These are phyloP conservation scores for Chrysemys picta DNA, from an alignment of 2,113 vertebrate species.

Conservation along the genomic window DNA sequence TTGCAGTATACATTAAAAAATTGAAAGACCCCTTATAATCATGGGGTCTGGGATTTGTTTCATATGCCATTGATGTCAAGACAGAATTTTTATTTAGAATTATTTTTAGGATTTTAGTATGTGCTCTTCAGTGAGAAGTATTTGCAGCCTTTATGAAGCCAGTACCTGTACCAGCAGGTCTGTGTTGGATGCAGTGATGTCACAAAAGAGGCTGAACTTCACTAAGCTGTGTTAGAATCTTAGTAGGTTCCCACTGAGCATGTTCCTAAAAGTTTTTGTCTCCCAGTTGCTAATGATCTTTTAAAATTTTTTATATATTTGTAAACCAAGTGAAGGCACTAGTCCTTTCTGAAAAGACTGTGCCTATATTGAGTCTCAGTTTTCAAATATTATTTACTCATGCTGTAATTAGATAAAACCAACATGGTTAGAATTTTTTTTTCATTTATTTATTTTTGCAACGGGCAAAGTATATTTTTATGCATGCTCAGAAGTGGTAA, in stretches of 20 bases:
- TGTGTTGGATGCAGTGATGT: not conserved
- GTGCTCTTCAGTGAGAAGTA: not conserved
- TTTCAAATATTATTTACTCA: not conserved
- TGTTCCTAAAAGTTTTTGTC: not conserved
- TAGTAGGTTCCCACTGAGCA: not conserved
- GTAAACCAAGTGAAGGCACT: not conserved
- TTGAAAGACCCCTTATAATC: not conserved
- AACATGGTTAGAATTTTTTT: not conserved
- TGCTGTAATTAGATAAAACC: not conserved
- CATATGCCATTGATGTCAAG: conserved; percentile 31
- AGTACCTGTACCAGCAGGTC: accelerated
- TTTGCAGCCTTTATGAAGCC: not conserved
- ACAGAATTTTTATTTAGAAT: not conserved
- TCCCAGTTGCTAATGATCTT: not conserved
- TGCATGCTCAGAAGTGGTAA: not conserved
- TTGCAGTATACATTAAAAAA: conserved; percentile 9
- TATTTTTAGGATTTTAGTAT: not conserved
- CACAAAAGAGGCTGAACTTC: not conserved
- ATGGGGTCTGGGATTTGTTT: conserved; percentile 9
- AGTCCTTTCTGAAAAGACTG: not conserved
- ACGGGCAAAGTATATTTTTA: not conserved
- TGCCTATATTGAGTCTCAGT: not conserved
- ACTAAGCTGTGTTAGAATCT: not conserved
- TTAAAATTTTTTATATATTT: not conserved
- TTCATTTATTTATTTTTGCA: not conserved